Conservation (phyloP, 2,888 invertebrate genomes). For the Digitonthophagus gazella region DNA sequence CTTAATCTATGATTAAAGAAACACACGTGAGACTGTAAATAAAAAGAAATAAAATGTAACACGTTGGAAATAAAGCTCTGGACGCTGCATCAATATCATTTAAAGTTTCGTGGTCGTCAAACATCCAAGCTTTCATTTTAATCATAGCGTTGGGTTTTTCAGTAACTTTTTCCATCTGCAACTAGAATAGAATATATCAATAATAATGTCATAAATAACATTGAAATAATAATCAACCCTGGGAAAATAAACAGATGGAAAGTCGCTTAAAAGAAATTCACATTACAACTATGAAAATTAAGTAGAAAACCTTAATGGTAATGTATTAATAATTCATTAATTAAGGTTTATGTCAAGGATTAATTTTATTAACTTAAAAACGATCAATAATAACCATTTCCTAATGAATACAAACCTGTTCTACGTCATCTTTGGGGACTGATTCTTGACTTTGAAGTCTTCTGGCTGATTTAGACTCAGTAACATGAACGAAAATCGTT, state of each 20-base stretch:
- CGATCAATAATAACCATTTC: too few species aligned
- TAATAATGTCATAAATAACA: neutral
- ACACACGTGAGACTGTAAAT: constrained; percentile 28
- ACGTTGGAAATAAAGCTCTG: constrained; percentile 29
- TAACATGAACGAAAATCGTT: constrained; percentile 30
- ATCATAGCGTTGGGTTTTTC: constrained; percentile 21
- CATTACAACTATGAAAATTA: too few species aligned
- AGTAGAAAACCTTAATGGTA: too few species aligned
- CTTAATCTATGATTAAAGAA: constrained; percentile 1
- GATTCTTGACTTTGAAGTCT: constrained; percentile 11
- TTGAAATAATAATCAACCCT: too few species aligned
- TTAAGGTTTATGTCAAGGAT: too few species aligned
- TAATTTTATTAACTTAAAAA: too few species aligned
- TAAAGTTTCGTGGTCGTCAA: constrained; percentile 25
- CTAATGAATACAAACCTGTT: constrained; percentile 17
- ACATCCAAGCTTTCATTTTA: constrained; percentile 30
- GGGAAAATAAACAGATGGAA: too few species aligned
- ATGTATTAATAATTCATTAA: too few species aligned
- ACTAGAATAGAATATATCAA: constrained; percentile 12
- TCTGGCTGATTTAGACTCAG: constrained; percentile 17
- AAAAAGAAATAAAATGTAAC: constrained; percentile 29
- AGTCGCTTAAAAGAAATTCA: too few species aligned
- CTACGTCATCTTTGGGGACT: constrained; percentile 22
- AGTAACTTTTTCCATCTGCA: constrained; percentile 20
- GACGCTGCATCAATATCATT: constrained; percentile 30